These are phyloP conservation scores for Drosophila watanabei DNA, from an alignment of 1,140 invertebrate genomes.

Conservation along the genomic window DNA sequence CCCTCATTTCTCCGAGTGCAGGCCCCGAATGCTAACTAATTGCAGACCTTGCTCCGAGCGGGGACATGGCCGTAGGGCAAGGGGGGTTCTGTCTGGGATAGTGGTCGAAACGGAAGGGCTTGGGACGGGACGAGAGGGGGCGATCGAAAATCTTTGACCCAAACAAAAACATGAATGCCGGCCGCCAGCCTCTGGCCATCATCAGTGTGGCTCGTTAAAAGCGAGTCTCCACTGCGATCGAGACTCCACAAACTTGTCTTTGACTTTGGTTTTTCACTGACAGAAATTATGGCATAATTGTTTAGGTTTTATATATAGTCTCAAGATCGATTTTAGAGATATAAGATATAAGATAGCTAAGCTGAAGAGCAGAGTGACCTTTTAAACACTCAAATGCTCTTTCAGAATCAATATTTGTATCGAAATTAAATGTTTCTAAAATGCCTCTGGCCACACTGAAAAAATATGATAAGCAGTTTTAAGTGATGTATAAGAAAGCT, in stretches of 20 bases:
- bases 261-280: constrained; percentile 8
- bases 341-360: background rate
- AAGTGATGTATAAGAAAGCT: too few relatives aligned
- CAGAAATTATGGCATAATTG: background rate
- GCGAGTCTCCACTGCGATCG: constrained; percentile 27
- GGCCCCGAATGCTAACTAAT: constrained; percentile 17
- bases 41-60: constrained; percentile 41
- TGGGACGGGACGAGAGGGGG: constrained; percentile 3
- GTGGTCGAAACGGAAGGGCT: too few relatives aligned
- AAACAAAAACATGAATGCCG: constrained; percentile 54
- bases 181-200: constrained; percentile 61
- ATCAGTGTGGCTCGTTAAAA: constrained; percentile 72
- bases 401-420: too few relatives aligned
- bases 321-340: background rate
- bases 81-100: constrained; percentile 1
- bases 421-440: too few relatives aligned
- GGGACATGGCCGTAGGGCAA: constrained; percentile 3
- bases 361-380: too few relatives aligned
- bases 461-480: too few relatives aligned
- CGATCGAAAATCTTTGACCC: constrained; percentile 60
- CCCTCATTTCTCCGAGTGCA: constrained; percentile 35
- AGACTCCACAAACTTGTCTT: constrained; percentile 15
- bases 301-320: background rate
- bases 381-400: too few relatives aligned
- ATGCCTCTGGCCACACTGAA: too few relatives aligned